These are phyloP conservation scores for Vulpes vulpes DNA, from an alignment of 2,113 vertebrate genomes.

Conservation along the genomic window DNA sequence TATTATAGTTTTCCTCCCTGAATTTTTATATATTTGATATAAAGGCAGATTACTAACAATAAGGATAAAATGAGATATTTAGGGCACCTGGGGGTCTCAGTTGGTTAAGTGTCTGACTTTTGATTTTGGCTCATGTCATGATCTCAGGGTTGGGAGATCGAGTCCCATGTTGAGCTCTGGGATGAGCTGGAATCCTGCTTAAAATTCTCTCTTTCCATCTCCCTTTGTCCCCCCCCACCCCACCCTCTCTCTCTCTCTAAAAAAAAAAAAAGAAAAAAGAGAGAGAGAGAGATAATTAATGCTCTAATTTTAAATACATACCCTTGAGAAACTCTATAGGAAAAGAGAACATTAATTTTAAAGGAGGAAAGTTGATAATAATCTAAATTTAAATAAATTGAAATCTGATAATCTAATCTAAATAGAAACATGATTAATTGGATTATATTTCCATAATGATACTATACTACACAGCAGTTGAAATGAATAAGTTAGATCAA, in stretches of 20 bases:
- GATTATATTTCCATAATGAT: background rate
- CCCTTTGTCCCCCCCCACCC: background rate
- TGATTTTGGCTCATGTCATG: background rate
- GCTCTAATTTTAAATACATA: conserved; percentile 7
- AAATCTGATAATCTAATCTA: background rate
- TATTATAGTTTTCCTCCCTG: background rate
- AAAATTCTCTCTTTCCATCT: background rate
- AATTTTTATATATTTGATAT: background rate
- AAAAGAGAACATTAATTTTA: background rate
- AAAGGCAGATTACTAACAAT: background rate
- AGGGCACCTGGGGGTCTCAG: background rate
- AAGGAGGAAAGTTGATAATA: background rate
- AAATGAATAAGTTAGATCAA: background rate
- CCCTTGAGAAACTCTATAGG: background rate
- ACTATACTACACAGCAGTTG: background rate
- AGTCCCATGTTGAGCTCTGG: background rate
- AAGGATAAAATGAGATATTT: background rate
- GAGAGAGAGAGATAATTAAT: background rate
- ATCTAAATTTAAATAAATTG: background rate
- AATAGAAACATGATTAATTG: background rate
- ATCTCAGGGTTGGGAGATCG: background rate
- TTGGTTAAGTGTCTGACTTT: background rate
- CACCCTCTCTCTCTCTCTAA: background rate
- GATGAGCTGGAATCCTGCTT: background rate
- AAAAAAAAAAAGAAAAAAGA: background rate